phyloP scores from a whole-genome alignment of 2,797 vertebrate genomes.

The Acipenser oxyrinchus region DNA sequence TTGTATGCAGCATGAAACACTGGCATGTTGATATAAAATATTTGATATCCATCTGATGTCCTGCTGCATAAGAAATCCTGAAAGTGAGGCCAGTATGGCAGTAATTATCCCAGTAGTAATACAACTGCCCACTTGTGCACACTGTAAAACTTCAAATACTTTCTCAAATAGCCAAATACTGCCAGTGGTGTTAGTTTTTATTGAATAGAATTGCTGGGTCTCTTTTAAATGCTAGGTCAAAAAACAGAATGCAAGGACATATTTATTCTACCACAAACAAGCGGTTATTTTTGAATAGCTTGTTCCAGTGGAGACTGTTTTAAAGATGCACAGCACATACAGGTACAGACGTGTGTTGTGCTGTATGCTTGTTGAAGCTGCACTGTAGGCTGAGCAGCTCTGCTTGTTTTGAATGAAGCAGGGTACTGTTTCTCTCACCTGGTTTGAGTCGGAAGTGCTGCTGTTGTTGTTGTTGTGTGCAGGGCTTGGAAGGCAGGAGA shows the following conservation, averaged over 20 bases:
- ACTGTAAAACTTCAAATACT: neutral
- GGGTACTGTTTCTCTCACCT: conserved; percentile 55
- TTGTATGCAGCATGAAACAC: conserved; percentile 27
- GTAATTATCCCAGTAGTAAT: no score
- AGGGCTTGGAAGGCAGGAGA: conserved; percentile 44
- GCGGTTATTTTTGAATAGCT: no score
- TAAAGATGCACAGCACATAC: no score
- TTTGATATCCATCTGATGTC: conserved; percentile 1
- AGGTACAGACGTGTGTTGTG: no score
- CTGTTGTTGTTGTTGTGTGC: conserved; percentile 52
- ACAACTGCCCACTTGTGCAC: no score
- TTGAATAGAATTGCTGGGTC: no score
- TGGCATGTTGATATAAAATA: conserved; percentile 45
- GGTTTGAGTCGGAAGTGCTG: conserved; percentile 64
- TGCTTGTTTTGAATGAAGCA: neutral
- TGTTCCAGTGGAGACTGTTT: no score
- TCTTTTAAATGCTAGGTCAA: no score
- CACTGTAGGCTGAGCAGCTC: neutral
- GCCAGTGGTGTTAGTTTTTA: no score
- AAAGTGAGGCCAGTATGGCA: conserved; percentile 1
- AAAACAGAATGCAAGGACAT: no score
- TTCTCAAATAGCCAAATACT: neutral
- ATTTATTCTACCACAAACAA: no score
- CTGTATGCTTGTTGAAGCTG: no score
- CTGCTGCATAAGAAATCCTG: neutral